phyloP scores from a whole-genome alignment of 1,140 invertebrate genomes.

The Andrena cerasifolii region DNA sequence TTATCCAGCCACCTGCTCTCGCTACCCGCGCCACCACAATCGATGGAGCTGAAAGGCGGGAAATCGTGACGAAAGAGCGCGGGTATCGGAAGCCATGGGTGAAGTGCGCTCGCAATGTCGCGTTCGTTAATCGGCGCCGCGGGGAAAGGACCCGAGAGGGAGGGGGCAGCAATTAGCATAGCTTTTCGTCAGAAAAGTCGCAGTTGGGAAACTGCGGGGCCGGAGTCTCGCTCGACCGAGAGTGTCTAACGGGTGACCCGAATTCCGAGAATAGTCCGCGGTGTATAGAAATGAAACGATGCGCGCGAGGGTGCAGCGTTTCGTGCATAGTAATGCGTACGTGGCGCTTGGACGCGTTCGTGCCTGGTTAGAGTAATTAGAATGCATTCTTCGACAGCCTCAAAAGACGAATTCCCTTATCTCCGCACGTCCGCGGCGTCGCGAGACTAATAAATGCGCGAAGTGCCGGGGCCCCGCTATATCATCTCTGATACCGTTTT shows the following conservation, averaged over 20 bases:
- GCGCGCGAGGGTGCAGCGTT: constrained; percentile 21
- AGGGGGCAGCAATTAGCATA: constrained; percentile 4
- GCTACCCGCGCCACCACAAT: background rate
- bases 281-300: constrained; percentile 5
- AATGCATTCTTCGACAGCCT: constrained; percentile 13
- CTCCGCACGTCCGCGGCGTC: no score
- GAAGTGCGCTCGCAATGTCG: background rate
- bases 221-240: background rate
- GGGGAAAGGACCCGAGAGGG: no score
- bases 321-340: constrained; percentile 22
- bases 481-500: background rate
- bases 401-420: background rate
- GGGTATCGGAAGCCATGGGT: background rate
- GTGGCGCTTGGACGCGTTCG: background rate
- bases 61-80: background rate
- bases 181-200: constrained; percentile 20
- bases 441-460: no score
- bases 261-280: constrained; percentile 7
- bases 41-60: constrained; percentile 1
- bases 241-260: constrained; percentile 37
- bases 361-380: constrained; percentile 6
- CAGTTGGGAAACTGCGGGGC: constrained; percentile 30
- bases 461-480: no score
- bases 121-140: no score
- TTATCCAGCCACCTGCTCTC: constrained; percentile 32